Evolutionary conservation across 2,888 invertebrate genomes (phyloP), one percentile per base, ranked within the genome.

Genomic region (Physocephala rufipes): DNA sequence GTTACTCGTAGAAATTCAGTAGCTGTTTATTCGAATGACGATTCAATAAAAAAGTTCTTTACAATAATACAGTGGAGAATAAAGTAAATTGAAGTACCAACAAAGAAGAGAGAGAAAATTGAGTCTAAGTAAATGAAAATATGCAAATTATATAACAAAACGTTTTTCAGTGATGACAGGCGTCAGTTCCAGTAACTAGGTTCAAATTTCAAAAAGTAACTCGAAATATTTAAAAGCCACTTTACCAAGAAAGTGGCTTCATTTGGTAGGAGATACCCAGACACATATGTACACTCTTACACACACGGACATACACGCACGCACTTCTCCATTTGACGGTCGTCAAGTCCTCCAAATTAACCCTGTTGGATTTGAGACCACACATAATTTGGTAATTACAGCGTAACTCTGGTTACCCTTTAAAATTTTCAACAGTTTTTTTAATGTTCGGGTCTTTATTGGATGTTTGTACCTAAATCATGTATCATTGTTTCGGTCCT

Each of bases 361-460:
- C 68, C 67, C 64, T n/a, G 58, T 49, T 36, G n/a, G n/a, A n/a
- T n/a, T n/a, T n/a, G 24, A 47, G 55, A 71, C 70, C 69, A 69
- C 65, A 71, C 49, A 66, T 73, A 73, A 73, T 73, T 73, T 65
- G 66, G 63, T 71, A 69, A 73, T 73, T 73, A 73, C 62, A 55
- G 28, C 55, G 53, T 64, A 16, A 43, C 36, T 26, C 43, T 36
- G 30, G 69, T 24, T 43, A 58, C 28, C 70, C 63, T 58, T 68
- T 68, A 68, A 61, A 68, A 68, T 51, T 68, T 61, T 28, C 4
- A 49, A 68, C 59, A 49, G 59, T 61, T 47, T 61, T 26, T 30
- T 36, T 30, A 49, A 21, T 61, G n/a, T 43, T 67, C 49, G 36
- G 9, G 19, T 64, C 21, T 36, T 47, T 21, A 19, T 64, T 24